These are phyloP conservation scores for Eulemur mongoz DNA, from an alignment of 2,797 vertebrate species.

Conservation along the genomic window DNA sequence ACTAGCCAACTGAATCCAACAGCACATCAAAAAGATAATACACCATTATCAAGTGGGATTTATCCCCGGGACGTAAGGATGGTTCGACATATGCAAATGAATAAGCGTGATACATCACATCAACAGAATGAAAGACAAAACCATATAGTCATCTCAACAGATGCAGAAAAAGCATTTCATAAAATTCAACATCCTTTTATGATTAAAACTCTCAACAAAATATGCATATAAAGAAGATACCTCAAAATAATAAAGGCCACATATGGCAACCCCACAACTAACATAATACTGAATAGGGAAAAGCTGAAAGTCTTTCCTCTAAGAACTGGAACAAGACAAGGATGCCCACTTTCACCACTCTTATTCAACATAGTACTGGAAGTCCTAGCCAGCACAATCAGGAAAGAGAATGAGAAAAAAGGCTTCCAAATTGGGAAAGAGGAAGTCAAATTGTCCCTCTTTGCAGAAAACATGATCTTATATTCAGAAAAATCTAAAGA, in stretches of 20 bases:
- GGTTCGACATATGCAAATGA: not conserved
- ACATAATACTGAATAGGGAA: not conserved
- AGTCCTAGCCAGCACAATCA: not conserved
- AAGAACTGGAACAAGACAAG: not conserved
- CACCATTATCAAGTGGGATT: not conserved
- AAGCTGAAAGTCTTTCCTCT: not conserved
- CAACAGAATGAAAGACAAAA: not conserved
- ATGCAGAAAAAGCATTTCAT: not conserved
- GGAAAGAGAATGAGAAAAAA: not conserved
- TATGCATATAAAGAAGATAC: not conserved
- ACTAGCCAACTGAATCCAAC: not conserved
- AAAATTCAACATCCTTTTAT: not conserved
- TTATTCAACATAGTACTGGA: not conserved
- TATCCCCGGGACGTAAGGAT: not conserved
- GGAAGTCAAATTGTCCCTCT: not conserved
- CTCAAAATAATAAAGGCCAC: not conserved
- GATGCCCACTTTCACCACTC: not conserved
- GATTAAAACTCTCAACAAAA: not conserved
- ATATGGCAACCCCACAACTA: not conserved
- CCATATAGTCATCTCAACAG: not conserved
- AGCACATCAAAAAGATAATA: not conserved
- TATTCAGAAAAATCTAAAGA: not conserved
- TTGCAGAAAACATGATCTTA: not conserved
- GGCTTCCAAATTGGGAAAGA: not conserved
- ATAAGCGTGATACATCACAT: not conserved